Evolutionary conservation across 23 tunicate genomes (phyloP).

Genomic region (Clavelina lepadiformis): DNA sequence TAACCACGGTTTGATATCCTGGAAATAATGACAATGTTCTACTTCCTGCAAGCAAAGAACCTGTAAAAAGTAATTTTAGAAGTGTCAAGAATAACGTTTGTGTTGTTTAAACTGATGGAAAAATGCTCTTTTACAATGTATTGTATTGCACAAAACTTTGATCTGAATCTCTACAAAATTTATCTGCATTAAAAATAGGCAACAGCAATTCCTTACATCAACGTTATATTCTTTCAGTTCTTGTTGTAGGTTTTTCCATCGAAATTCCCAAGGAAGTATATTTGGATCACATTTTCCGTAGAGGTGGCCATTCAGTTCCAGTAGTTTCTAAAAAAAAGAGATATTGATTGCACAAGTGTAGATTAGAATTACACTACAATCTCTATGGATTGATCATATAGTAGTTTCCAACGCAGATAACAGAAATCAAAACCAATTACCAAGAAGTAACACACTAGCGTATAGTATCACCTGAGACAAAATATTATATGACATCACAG

Average conservation of each 20-base stretch:
- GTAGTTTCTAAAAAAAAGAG: constrained; percentile 36
- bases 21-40: constrained; percentile 41
- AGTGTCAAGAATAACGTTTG: too few species aligned
- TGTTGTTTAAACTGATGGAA: too few species aligned
- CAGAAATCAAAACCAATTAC: too few species aligned
- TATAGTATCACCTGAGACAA: constrained; percentile 32
- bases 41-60: constrained; percentile 79
- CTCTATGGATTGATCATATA: too few species aligned
- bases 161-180: too few species aligned
- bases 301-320: constrained; percentile 37
- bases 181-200: neutral
- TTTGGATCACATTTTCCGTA: constrained; percentile 47
- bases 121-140: too few species aligned
- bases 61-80: too few species aligned
- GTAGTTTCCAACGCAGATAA: too few species aligned
- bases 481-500: constrained; percentile 45
- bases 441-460: too few species aligned
- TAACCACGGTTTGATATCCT: constrained; percentile 38
- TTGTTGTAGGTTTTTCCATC: constrained; percentile 58
- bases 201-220: constrained; percentile 52
- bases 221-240: constrained; percentile 40
- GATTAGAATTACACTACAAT: too few species aligned
- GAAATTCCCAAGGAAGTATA: constrained; percentile 47
- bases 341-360: too few species aligned
- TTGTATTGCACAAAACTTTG: too few species aligned